Evolutionary conservation across 1,140 invertebrate genomes (phyloP), one percentile per base, ranked within the genome.

Genomic region (Agraylea sexmaculata): DNA sequence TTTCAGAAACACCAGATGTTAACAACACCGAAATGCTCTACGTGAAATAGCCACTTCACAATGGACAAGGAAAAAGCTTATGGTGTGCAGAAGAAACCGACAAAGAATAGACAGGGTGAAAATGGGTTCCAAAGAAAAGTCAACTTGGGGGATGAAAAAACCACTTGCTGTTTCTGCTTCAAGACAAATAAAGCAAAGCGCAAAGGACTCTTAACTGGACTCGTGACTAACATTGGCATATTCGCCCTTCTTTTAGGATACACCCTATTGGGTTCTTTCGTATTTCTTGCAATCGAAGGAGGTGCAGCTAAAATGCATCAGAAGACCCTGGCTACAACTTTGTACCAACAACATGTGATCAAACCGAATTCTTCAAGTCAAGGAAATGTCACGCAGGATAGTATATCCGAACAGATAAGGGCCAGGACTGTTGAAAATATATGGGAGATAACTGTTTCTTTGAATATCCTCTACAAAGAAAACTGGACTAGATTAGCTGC

Each of bases 381-480:
- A 27, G 38, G n/a, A 0, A 43, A 35, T 23, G 19, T 38, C 19
- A 49, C 55, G 25, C 60, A 66, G 45, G 60, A 58, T 2, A 66
- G 58, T 41, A n/a, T n/a, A n/a, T n/a, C n/a, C n/a, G 62, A 59
- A 4, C 64, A 66, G 41, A 47, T 66, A 23, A 53, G 83, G 46
- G 72, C 77, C 5, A 75, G 76, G 47, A 85, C 83, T 8, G 84
- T 89, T 6, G 82, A 86, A 57, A 86, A 81, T 55, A 85, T 95
- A 47, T 96, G 91, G 92, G 83, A 91, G 54, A 91, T 94, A 30
- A 95, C 92, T 10, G 86, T 89, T 48, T 83, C 79, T 36, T 69
- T 95, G 33, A 94, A 94, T 60, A 91, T 94, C 51, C 70, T 95
- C 10, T 93, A 95, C 61, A 81, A 84, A 51, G 87, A 92, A 57